Evolutionary conservation across 2,113 vertebrate genomes (phyloP).

Genomic region (Chinchilla lanigera): DNA sequence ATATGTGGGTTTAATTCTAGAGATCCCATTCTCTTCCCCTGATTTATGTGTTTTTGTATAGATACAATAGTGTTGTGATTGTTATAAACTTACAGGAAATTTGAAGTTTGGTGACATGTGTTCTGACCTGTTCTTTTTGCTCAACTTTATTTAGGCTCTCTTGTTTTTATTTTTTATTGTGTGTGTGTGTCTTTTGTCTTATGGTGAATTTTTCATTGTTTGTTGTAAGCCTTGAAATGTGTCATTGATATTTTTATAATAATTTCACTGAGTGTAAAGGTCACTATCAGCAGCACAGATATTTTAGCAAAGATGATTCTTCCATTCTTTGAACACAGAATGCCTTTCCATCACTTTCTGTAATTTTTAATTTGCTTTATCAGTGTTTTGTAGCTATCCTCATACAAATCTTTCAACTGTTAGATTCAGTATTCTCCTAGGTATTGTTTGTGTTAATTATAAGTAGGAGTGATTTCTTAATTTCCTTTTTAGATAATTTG

Average conservation of each 20-base stretch:
- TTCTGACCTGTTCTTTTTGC: background rate
- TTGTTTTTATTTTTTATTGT: background rate
- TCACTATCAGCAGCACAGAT: background rate
- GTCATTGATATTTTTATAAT: background rate
- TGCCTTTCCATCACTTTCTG: background rate
- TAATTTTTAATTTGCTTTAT: background rate
- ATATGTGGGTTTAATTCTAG: background rate
- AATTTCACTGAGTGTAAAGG: background rate
- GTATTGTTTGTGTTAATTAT: background rate
- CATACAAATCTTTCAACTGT: background rate
- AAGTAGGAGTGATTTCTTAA: too few species aligned
- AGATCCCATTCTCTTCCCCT: background rate
- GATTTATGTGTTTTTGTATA: background rate
- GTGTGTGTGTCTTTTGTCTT: background rate
- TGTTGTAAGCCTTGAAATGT: background rate
- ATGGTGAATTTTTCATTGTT: background rate
- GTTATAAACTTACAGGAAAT: background rate
- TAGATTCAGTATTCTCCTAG: background rate
- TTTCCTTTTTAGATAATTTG: background rate
- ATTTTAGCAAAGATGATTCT: background rate
- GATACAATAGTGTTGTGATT: background rate
- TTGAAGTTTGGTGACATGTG: background rate
- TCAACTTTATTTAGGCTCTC: background rate
- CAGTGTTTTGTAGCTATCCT: background rate
- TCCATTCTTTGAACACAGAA: background rate